phyloP scores from a whole-genome alignment of 2,797 vertebrate species.

The Monodelphis domestica region DNA sequence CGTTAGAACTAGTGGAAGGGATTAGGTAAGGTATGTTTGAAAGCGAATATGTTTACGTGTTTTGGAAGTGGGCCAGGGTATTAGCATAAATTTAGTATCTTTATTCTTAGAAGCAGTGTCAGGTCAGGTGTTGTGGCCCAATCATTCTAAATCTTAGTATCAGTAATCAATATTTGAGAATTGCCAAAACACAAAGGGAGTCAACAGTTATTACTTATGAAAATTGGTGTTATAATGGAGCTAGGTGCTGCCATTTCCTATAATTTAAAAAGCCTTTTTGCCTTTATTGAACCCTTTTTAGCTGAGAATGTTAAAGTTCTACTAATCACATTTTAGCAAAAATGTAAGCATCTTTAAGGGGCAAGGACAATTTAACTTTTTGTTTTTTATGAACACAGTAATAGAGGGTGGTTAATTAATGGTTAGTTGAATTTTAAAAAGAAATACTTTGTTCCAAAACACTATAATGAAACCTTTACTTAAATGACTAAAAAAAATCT shows the following conservation, averaged over 20 bases:
- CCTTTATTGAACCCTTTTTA: not conserved
- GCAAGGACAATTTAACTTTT: not conserved
- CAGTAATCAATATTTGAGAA: constrained; percentile 25
- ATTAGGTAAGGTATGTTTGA: not conserved
- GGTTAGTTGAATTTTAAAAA: not conserved
- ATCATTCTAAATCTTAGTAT: constrained; percentile 13
- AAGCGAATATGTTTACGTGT: not conserved
- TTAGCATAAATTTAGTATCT: constrained; percentile 43
- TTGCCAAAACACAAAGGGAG: constrained; percentile 19
- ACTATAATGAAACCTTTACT: not conserved
- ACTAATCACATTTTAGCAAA: not conserved
- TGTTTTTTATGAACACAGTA: not conserved
- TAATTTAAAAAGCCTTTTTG: not conserved
- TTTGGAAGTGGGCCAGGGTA: not conserved
- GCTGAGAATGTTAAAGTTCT: not conserved
- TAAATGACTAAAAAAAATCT: not conserved
- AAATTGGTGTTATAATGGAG: not conserved
- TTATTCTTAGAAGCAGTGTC: constrained; percentile 37
- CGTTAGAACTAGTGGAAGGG: constrained; percentile 7
- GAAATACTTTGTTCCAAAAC: not conserved
- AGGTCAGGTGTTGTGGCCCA: constrained; percentile 9
- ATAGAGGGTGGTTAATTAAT: not conserved
- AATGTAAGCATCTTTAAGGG: not conserved
- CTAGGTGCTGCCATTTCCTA: not conserved
- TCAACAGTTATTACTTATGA: constrained; percentile 23